These are phyloP conservation scores for Xenus cinereus DNA, from an alignment of 2,113 vertebrate genomes.

Conservation along the genomic window DNA sequence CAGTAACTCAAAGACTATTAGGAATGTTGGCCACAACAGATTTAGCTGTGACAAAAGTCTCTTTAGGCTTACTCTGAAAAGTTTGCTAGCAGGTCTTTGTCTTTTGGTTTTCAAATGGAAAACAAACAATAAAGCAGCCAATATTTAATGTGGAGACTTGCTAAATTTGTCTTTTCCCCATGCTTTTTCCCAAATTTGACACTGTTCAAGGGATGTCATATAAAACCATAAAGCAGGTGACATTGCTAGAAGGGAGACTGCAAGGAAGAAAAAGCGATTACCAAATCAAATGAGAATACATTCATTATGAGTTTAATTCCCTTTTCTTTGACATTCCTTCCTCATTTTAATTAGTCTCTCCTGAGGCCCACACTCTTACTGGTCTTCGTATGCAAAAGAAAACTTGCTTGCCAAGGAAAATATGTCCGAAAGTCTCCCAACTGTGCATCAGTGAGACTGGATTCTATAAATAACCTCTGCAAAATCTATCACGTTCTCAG, in stretches of 20 bases:
- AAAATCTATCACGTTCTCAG: constrained; percentile 63
- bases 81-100: neutral
- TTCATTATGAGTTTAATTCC: constrained; percentile 20
- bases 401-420: constrained; percentile 47
- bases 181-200: neutral
- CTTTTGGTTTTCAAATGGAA: neutral
- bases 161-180: neutral
- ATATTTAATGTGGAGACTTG: neutral
- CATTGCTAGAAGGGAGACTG: neutral
- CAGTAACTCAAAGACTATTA: neutral
- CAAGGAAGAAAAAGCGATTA: neutral
- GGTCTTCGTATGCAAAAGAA: neutral
- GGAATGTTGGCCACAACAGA: neutral
- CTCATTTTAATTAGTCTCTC: constrained; percentile 35
- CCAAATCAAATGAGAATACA: constrained; percentile 2
- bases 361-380: constrained; percentile 1
- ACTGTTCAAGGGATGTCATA: neutral
- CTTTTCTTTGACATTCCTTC: constrained; percentile 16
- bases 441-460: constrained; percentile 8
- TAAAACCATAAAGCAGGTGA: neutral
- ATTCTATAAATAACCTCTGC: constrained; percentile 65
- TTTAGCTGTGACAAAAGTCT: constrained; percentile 3
- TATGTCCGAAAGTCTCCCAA: constrained; percentile 40
- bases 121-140: neutral
- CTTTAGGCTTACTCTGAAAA: neutral